Evolutionary conservation across 2,797 vertebrate genomes (phyloP), one percentile per base, ranked within the genome.

Genomic region (Notolepis coatsorum): DNA sequence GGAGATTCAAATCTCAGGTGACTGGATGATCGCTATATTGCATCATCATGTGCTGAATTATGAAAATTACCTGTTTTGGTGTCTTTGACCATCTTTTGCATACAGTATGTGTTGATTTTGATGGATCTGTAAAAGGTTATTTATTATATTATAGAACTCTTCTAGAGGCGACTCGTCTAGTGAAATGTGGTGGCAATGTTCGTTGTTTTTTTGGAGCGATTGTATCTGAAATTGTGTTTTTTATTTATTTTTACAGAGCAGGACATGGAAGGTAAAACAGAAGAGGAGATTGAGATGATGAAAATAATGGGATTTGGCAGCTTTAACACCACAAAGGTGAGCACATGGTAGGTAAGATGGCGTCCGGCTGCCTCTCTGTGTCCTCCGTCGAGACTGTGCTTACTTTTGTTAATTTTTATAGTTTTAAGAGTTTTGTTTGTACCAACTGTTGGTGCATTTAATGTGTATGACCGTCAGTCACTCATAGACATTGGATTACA

Each of bases 251-350:
- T 8, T 12, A 51, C 79, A 99, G 97, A 90, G 71, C 96, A 97
- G 43, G 97, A 99, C 76, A 87, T 98, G 89, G 87, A 98, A 73
- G 97, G 95, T 13, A 98, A 99, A 88, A 97, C 97, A 0, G 96
- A 99, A 35, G 97, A 99, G 74, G 97, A 99, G 75, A 99, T 99
- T 0, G 97, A 99, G 90, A 98, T 99, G 97, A 97, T 99, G 94
- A 99, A 98, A 69, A 69, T 84, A 60, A 99, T 99, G 97, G 97
- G 97, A 5, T 99, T 99, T 64, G 82, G 82, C 38, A 81, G 92
- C 1, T 99, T 99, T 42, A 91, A 97, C 65, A 92, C 85, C 2
- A 94, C 94, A 0, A 99, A 99, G 92, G 97, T 97, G 77, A 95
- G 92, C 20, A 4, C 39, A 61, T 27, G 9, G 13, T 53, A 6